A percentile compares a stretch with the other conserved stretches of the same genome.
Conservation (phyloP, 30 jellyfish, hydroid and myxozoan species). For the Hydra vulgaris region DNA sequence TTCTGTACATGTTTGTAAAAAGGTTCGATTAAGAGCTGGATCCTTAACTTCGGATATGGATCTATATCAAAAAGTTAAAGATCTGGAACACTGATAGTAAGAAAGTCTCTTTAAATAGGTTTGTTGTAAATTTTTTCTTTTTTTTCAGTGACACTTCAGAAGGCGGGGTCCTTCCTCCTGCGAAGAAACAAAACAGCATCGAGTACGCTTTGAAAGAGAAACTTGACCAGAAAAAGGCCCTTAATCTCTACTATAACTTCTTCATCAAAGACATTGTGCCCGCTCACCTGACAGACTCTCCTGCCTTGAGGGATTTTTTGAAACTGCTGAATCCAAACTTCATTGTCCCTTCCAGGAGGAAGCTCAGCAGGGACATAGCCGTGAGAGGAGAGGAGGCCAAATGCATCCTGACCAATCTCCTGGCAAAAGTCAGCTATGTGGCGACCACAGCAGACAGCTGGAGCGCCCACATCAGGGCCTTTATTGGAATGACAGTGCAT, state of each 20-base stretch:
- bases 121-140: background rate
- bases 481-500: conserved; percentile 14
- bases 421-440: conserved; percentile 7
- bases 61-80: background rate
- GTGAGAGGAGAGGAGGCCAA: background rate
- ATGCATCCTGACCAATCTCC: background rate
- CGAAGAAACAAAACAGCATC: background rate
- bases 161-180: background rate
- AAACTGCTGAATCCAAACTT: background rate
- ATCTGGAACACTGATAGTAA: background rate
- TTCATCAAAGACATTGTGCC: conserved; percentile 5
- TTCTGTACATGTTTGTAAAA: background rate
- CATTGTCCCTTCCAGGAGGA: conserved; percentile 6
- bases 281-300: conserved; percentile 1
- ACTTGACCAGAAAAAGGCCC: background rate
- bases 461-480: conserved; percentile 16
- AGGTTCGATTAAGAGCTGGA: background rate
- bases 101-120: background rate
- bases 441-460: conserved; percentile 19
- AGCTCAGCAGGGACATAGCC: background rate
- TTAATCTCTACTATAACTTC: background rate
- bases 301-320: conserved; percentile 6
- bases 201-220: background rate
- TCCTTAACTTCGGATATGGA: background rate
- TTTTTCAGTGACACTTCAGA: background rate